These are phyloP conservation scores for Galagoides demidoff DNA, from an alignment of 2,797 vertebrate species.

Conservation along the genomic window DNA sequence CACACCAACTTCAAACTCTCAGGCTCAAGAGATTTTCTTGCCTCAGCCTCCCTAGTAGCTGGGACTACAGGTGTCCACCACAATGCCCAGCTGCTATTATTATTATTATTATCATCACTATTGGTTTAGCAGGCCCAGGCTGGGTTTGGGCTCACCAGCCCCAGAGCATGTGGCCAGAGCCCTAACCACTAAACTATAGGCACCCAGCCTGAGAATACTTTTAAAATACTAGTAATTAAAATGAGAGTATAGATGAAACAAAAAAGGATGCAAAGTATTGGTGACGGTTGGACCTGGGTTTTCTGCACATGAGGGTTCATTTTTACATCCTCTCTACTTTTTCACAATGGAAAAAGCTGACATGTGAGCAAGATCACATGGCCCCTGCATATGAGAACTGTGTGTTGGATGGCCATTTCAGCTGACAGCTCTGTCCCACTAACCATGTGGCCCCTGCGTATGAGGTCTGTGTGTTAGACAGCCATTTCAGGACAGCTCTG, in stretches of 20 bases:
- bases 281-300: neutral
- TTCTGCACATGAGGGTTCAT: neutral
- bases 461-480: neutral
- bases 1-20: too few relatives aligned
- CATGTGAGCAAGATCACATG: neutral
- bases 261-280: neutral
- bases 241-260: neutral
- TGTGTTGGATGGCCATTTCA: neutral
- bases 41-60: too few relatives aligned
- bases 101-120: too few relatives aligned
- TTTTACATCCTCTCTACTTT: neutral
- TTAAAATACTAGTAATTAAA: constrained; percentile 38
- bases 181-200: too few relatives aligned
- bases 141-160: too few relatives aligned
- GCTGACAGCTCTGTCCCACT: too few relatives aligned
- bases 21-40: too few relatives aligned
- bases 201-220: neutral
- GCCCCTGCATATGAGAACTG: neutral
- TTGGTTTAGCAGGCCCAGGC: too few relatives aligned
- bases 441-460: neutral
- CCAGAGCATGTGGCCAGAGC: too few relatives aligned
- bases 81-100: too few relatives aligned
- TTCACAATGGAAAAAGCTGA: neutral
- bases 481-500: neutral
- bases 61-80: too few relatives aligned